Percentiles rank a stretch among this genome's conserved stretches.
phyloP scores from a whole-genome alignment of 2,888 invertebrate genomes.

The Tinea semifulvella region DNA sequence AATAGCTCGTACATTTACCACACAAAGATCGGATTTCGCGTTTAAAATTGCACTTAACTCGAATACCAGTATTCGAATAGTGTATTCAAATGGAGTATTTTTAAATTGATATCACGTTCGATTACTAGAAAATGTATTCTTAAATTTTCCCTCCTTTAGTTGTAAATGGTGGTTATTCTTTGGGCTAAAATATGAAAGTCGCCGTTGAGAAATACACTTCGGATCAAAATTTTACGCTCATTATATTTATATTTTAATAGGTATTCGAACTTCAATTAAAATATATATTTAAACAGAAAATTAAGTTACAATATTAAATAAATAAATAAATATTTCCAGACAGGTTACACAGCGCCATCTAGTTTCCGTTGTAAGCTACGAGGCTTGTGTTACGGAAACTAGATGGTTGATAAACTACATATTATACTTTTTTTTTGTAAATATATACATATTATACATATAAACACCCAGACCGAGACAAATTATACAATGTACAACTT shows the following conservation, averaged over 20 bases:
- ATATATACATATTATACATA: no score
- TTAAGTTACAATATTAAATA: no score
- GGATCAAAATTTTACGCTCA: background rate
- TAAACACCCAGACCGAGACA: no score
- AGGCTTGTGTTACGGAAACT: no score
- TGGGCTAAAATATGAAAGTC: background rate
- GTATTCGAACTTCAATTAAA: background rate
- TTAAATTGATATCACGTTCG: constrained; percentile 13
- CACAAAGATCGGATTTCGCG: constrained; percentile 11
- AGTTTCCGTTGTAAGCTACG: no score
- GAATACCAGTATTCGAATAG: constrained; percentile 6
- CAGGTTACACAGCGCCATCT: no score
- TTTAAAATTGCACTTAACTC: constrained; percentile 13
- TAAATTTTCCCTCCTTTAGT: constrained; percentile 1
- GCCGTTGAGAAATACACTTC: background rate
- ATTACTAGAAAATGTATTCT: constrained; percentile 10
- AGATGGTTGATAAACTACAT: no score
- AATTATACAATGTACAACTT: no score
- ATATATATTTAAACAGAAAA: no score
- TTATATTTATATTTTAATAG: background rate
- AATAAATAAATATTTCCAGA: no score
- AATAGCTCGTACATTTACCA: constrained; percentile 5
- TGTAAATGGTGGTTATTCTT: constrained; percentile 7
- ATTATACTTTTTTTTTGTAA: no score
- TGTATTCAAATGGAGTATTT: constrained; percentile 1